A percentile compares a stretch with the other conserved stretches of the same genome.
These are phyloP conservation scores for Epinephelus cyanopodus DNA, from an alignment of 2,113 vertebrate genomes.

Conservation along the genomic window DNA sequence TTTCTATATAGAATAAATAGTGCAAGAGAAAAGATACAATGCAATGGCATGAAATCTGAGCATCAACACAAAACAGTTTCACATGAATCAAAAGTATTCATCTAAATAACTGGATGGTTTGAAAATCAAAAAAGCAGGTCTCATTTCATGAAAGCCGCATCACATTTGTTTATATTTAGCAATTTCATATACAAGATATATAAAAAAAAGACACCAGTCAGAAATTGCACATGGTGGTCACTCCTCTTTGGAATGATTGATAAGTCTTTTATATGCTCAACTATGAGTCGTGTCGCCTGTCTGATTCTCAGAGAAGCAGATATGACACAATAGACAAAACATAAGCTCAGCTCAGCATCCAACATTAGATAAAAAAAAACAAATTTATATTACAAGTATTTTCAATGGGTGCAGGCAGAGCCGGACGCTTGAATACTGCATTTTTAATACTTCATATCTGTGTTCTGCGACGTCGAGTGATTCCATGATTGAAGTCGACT, in stretches of 20 bases:
- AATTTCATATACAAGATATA: slow-evolving; percentile 31
- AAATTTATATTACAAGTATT: background rate
- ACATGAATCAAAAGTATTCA: slow-evolving; percentile 21
- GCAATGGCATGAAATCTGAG: slow-evolving; percentile 48
- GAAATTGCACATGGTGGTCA: slow-evolving; percentile 65
- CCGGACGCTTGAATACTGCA: background rate
- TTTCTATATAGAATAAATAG: slow-evolving; percentile 75
- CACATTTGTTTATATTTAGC: slow-evolving; percentile 29
- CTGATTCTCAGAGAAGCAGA: slow-evolving; percentile 53
- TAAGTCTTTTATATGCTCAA: slow-evolving; percentile 22
- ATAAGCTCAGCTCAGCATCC: slow-evolving; percentile 23
- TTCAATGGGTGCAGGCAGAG: slow-evolving; percentile 33
- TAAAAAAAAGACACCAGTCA: slow-evolving; percentile 60
- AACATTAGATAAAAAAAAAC: slow-evolving; percentile 16
- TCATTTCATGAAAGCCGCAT: slow-evolving; percentile 35
- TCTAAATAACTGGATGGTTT: slow-evolving; percentile 32
- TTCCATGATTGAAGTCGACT: slow-evolving; percentile 27
- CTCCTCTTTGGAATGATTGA: slow-evolving; percentile 65
- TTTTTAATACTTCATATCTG: slow-evolving; percentile 16
- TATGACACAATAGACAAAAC: slow-evolving; percentile 56
- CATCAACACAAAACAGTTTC: slow-evolving; percentile 42
- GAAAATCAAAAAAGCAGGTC: slow-evolving; percentile 26
- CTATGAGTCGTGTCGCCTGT: slow-evolving; percentile 13
- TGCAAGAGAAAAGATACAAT: slow-evolving; percentile 57
- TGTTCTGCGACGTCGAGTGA: slow-evolving; percentile 18